Percentiles rank a stretch among this genome's conserved stretches.
Conservation (phyloP, 2,888 invertebrate species). For the Nephrotoma appendiculata region DNA sequence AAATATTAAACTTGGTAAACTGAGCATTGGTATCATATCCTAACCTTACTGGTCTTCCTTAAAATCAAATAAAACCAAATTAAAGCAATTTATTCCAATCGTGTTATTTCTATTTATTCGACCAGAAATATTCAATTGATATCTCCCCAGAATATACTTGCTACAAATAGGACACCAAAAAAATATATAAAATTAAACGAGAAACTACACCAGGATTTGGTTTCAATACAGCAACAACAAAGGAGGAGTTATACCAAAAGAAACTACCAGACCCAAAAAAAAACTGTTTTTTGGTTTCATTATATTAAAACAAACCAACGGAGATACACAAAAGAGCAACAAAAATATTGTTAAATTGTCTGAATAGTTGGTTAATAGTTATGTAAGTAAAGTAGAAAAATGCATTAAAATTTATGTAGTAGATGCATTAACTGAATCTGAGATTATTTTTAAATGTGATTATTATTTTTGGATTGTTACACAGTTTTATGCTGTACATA, state of each 20-base stretch:
- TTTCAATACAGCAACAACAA: background rate
- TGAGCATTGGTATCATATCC: no score
- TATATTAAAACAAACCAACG: background rate
- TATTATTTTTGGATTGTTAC: background rate
- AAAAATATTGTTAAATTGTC: background rate
- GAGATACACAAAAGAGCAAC: background rate
- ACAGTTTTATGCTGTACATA: background rate
- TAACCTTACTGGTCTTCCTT: no score
- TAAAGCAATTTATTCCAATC: background rate
- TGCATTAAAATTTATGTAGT: background rate
- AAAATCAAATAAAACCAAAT: no score
- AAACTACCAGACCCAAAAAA: background rate
- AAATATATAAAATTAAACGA: no score
- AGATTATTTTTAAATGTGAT: background rate
- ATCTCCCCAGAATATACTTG: background rate
- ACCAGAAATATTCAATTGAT: background rate
- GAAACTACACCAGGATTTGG: no score
- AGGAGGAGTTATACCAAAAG: background rate
- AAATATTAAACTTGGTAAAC: no score
- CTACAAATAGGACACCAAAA: no score
- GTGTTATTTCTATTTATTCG: background rate
- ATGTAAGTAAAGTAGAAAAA: background rate
- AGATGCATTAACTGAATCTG: background rate
- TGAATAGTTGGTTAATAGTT: background rate
- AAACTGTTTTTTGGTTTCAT: background rate